Evolutionary conservation across 1,140 invertebrate species (phyloP).

Genomic region (Glossosoma conforme): DNA sequence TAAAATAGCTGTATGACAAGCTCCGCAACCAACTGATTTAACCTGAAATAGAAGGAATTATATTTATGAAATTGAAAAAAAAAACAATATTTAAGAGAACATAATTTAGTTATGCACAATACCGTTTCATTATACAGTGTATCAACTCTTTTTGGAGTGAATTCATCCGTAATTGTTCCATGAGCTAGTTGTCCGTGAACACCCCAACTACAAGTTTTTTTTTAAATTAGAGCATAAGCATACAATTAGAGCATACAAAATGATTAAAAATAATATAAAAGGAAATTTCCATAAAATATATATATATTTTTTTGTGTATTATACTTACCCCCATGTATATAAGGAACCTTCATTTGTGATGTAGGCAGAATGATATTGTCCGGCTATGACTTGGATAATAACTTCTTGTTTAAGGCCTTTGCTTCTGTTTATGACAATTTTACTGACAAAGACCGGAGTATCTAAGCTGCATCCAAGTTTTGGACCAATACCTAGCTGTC

Average conservation of each 20-base stretch:
- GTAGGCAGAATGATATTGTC: constrained; percentile 69
- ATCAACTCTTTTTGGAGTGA: constrained; percentile 46
- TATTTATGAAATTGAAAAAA: neutral
- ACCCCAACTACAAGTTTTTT: constrained; percentile 57
- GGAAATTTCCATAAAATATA: neutral
- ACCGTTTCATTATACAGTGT: constrained; percentile 24
- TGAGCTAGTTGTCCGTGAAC: constrained; percentile 77
- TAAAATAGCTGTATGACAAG: constrained; percentile 28
- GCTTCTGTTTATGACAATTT: constrained; percentile 32
- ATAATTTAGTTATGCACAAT: too few species aligned
- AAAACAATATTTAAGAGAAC: too few species aligned
- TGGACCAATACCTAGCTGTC: constrained; percentile 66
- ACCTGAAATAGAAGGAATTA: constrained; percentile 16
- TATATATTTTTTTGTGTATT: neutral
- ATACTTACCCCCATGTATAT: constrained; percentile 53
- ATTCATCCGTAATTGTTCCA: constrained; percentile 58
- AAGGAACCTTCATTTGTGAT: constrained; percentile 59
- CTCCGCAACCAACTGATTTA: constrained; percentile 24
- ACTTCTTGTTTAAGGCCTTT: constrained; percentile 38
- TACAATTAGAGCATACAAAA: neutral
- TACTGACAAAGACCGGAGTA: constrained; percentile 18
- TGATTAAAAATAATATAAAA: neutral
- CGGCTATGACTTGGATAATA: constrained; percentile 60
- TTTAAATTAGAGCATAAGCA: neutral
- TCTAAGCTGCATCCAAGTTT: constrained; percentile 34